Percentiles rank a stretch among this genome's conserved stretches.
Conservation (phyloP, 2,113 vertebrate genomes). For the Uria aalge region DNA sequence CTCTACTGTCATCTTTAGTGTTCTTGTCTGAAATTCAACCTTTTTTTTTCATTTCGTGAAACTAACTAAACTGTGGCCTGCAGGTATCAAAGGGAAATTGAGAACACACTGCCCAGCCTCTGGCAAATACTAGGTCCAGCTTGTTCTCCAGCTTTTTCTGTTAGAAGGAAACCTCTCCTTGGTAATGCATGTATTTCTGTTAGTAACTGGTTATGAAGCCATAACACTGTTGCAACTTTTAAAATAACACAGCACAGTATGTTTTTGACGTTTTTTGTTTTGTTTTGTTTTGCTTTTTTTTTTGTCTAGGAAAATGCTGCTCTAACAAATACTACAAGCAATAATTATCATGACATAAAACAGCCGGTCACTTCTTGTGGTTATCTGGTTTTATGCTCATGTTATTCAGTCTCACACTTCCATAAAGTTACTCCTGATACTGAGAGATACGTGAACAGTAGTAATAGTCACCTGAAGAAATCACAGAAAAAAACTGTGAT, state of each 20-base stretch:
- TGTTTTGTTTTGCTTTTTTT: background rate
- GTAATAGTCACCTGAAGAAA: background rate
- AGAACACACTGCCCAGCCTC: background rate
- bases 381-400: background rate
- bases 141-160: background rate
- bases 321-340: background rate
- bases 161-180: background rate
- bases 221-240: background rate
- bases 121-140: background rate
- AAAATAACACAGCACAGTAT: background rate
- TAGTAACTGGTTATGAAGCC: background rate
- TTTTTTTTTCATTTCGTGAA: background rate
- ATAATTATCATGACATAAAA: background rate
- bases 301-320: background rate
- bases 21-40: background rate
- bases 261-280: background rate
- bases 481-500: background rate
- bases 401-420: background rate
- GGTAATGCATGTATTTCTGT: background rate
- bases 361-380: background rate
- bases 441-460: background rate
- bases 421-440: background rate
- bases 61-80: background rate
- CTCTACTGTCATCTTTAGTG: background rate
- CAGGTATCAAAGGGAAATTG: background rate